Percentiles rank a stretch among this genome's conserved stretches.
phyloP scores from a whole-genome alignment of 2,888 invertebrate species.

The Nebria brevicollis region DNA sequence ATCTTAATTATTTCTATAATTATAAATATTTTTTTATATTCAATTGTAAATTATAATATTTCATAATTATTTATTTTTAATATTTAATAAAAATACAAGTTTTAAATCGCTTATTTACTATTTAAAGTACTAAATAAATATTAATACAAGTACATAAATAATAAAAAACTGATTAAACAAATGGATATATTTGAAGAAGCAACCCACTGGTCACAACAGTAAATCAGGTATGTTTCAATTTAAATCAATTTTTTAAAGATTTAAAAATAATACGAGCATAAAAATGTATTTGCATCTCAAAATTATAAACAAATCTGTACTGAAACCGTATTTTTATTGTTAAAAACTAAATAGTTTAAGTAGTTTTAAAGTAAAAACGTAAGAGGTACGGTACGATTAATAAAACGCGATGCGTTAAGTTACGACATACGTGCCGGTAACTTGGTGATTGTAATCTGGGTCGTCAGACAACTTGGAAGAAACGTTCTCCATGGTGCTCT shows the following conservation, averaged over 20 bases:
- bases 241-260: neutral
- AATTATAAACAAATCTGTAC: too few relatives aligned
- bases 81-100: too few relatives aligned
- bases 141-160: neutral
- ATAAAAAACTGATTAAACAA: neutral
- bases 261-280: too few relatives aligned
- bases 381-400: neutral
- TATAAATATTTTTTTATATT: too few relatives aligned
- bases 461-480: conserved; percentile 18
- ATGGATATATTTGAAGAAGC: neutral
- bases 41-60: too few relatives aligned
- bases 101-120: neutral
- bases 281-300: too few relatives aligned
- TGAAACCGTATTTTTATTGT: too few relatives aligned
- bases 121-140: neutral
- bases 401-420: neutral
- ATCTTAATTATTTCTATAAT: too few relatives aligned
- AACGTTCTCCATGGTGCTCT: conserved; percentile 13
- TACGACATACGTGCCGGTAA: neutral
- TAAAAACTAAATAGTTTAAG: too few relatives aligned
- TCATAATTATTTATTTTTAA: too few relatives aligned
- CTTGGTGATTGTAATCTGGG: conserved; percentile 39
- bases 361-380: neutral
- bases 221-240: neutral
- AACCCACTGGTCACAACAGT: neutral